Percentiles rank a stretch among this genome's conserved stretches.
These are phyloP conservation scores for Paramormyrops kingsleyae DNA, from an alignment of 2,113 vertebrate genomes.

Conservation along the genomic window DNA sequence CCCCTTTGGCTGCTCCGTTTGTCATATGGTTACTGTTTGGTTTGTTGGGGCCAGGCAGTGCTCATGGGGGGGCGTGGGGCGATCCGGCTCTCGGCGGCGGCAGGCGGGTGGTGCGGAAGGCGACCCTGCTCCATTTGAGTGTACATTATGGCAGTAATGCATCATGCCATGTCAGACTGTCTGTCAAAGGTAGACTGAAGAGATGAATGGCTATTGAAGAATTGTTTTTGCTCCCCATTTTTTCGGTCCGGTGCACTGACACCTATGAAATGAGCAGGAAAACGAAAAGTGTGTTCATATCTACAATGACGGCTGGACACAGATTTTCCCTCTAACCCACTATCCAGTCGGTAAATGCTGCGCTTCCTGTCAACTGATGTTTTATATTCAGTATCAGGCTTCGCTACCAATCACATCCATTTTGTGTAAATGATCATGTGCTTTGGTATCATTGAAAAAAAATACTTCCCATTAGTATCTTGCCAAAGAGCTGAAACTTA, in stretches of 20 bases:
- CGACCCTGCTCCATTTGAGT: background rate
- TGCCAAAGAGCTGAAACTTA: background rate
- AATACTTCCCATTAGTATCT: background rate
- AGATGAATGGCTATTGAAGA: background rate
- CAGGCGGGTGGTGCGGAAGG: conserved; percentile 30
- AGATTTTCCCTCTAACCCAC: background rate
- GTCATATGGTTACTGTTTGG: conserved; percentile 47
- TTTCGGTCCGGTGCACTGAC: background rate
- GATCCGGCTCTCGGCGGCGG: conserved; percentile 29
- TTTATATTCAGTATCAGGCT: background rate
- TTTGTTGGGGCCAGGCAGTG: conserved; percentile 2
- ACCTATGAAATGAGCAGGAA: background rate
- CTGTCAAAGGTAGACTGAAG: background rate
- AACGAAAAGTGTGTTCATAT: background rate
- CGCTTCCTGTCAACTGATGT: background rate
- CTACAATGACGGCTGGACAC: background rate
- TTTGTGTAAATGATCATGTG: background rate
- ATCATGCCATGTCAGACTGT: background rate
- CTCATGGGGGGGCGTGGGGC: background rate
- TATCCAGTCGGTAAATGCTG: background rate
- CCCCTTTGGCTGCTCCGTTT: conserved; percentile 54
- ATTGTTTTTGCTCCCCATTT: background rate
- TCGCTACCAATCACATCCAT: background rate
- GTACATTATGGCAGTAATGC: background rate
- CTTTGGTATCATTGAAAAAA: background rate